A percentile compares a stretch with the other conserved stretches of the same genome.
Conservation (phyloP, 1,140 invertebrate genomes). For the Panulirus ornatus region DNA sequence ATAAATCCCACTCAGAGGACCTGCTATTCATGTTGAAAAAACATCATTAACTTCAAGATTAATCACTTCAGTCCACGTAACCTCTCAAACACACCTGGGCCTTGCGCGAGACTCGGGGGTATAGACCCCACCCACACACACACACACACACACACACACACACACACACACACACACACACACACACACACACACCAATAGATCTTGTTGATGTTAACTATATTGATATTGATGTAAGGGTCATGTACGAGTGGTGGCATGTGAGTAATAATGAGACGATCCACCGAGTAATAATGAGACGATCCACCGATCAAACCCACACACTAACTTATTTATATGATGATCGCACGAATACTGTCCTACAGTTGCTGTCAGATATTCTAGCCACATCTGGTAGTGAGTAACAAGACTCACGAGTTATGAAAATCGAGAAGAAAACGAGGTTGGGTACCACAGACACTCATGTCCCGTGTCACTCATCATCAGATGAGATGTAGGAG, state of each 20-base stretch:
- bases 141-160: conserved; percentile 38
- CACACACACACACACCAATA: background rate
- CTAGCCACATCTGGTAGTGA: too few relatives aligned
- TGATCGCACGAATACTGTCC: too few relatives aligned
- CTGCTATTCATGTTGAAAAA: background rate
- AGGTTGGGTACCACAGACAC: too few relatives aligned
- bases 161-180: conserved; percentile 10
- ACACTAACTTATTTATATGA: too few relatives aligned
- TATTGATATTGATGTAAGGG: background rate
- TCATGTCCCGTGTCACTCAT: too few relatives aligned
- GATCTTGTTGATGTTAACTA: background rate
- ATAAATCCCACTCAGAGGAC: background rate
- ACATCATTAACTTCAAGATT: background rate
- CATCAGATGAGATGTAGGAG: too few relatives aligned
- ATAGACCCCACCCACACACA: conserved; percentile 28
- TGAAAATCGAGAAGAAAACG: too few relatives aligned
- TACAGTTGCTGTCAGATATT: too few relatives aligned
- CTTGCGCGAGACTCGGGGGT: background rate
- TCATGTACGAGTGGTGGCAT: background rate
- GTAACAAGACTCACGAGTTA: too few relatives aligned
- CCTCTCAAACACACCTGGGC: background rate
- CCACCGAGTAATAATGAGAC: too few relatives aligned
- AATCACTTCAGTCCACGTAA: background rate
- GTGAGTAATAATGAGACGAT: too few relatives aligned
- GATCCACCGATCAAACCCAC: too few relatives aligned